Evolutionary conservation across 2,113 vertebrate genomes (phyloP), one percentile per base, ranked within the genome.

Genomic region (Procavia capensis): DNA sequence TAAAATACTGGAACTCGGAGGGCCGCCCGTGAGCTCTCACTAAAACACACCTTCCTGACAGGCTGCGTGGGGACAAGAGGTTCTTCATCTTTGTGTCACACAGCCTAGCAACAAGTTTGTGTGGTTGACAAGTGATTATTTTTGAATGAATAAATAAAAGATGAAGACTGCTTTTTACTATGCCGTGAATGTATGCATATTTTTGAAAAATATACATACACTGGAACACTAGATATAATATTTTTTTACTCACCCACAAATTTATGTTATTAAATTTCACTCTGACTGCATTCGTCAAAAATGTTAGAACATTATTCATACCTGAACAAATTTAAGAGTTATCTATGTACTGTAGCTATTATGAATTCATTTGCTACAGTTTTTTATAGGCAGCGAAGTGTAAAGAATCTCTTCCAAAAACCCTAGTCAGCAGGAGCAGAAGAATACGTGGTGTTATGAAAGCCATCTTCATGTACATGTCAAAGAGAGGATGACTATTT

Each of bases 141-240:
- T 41, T 41, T 17, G 9, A 84, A 59, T 75, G 31, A 91, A 88
- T 61, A 74, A 94, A 81, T 75, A 78, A 84, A 88, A 95, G 22
- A 43, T 16, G 5, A 81, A 59, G 4, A 11, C 9, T 57, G 19
- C 1, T 64, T 92, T 47, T 90, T 22, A 90, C 8, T 36, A 29
- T 11, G 7, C 16, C 45, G 41, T 29, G 61, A 25, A 61, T 68
- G 50, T 82, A 36, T 76, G 43, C 7, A 13, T 27, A 34, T 57
- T 64, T 85, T 78, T 17, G 3, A 89, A 86, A 89, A 85, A 27
- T 72, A 14, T 82, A 20, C 20, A 9, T 63, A 22, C 45, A 31
- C 85, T 43, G 81, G 88, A 94, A 90, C 25, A 0, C 11, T 45
- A 11, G 24, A 9, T 86, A 29, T 79, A 95, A 70, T 9, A 85